Base-by-base conservation (phyloP, 2,888 invertebrate species). In the Anthoptus insignis region DNA sequence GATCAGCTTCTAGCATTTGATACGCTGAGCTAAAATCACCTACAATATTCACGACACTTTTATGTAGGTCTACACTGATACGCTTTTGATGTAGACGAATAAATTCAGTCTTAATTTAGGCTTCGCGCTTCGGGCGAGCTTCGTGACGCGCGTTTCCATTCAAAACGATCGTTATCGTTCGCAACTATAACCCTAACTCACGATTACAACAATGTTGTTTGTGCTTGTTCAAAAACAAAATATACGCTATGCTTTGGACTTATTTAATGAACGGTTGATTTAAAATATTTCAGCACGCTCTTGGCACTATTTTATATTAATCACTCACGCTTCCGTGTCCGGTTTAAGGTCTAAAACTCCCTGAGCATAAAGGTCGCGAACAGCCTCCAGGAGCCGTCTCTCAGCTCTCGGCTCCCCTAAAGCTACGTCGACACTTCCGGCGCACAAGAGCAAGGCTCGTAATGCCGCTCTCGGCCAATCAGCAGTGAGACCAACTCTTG, bases 351-450 rank as follows among this genome's bases (percentile, higher is more conserved):
- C 90, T 22, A 97, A 93, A 61, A 97, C 94, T 13, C 96, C 97
- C 65, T 96, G 96, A 14, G 93, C 94, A 81, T 96, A 94, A 34
- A 97, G 94, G 83, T 97, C 97, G 68, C 95, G 94, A 32, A 97
- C 94, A 1, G 97, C 95, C 80, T 96, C 96, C 69, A 97, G 91
- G 53, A 97, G 91, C 57, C 97, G 94, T 74, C 95, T 95, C 81
- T 97, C 97, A 27, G 97, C 97, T 60, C 95, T 93, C 0, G 96
- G 95, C 80, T 97, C 96, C 1, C 97, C 97, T 16, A 97, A 87
- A 5, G 97, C 97, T 54, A 97, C 95, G 80, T 97, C 97, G 6
- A 97, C 96, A 37, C 97, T 97, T 21, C 97, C 97, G 66, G 97
- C 96, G 78, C 97, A 97, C 3, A 97, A 87, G 58, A 97, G 87